A percentile compares a stretch with the other conserved stretches of the same genome.
Conservation (phyloP, 2,888 invertebrate species). For the Meandrusa payeni region DNA sequence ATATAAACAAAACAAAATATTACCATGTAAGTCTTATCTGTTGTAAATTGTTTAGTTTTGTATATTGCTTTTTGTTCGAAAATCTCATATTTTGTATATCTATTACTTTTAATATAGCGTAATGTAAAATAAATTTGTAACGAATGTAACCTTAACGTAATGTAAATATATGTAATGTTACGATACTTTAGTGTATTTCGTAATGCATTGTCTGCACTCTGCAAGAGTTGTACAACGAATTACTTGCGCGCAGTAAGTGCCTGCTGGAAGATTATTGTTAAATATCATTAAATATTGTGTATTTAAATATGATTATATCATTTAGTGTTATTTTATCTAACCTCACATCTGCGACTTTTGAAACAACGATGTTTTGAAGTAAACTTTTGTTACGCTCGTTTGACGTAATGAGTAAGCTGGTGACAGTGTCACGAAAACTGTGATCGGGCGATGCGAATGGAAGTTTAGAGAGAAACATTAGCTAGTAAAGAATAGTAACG, state of each 20-base stretch:
- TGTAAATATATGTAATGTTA: conserved; percentile 16
- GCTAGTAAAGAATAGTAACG: no score
- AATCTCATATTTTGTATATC: conserved; percentile 29
- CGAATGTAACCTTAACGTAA: conserved; percentile 1
- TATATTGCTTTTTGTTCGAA: conserved; percentile 6
- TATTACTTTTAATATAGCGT: conserved; percentile 23
- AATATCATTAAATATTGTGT: conserved; percentile 13
- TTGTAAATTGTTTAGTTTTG: conserved; percentile 3
- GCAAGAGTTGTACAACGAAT: neutral
- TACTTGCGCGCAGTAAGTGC: no score
- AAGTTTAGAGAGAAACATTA: no score
- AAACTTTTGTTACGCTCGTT: no score
- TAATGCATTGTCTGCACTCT: neutral
- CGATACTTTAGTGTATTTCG: conserved; percentile 6
- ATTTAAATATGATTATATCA: no score
- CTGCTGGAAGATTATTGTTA: conserved; percentile 28
- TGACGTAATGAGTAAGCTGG: no score
- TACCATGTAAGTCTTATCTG: neutral
- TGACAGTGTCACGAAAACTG: no score
- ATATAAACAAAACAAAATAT: no score
- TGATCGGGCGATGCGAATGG: no score
- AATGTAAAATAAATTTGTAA: conserved; percentile 9
- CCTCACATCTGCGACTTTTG: no score
- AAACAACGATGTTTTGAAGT: no score
- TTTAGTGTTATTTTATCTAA: no score